Evolutionary conservation across 2,888 invertebrate genomes (phyloP).

Genomic region (Troides aeacus): DNA sequence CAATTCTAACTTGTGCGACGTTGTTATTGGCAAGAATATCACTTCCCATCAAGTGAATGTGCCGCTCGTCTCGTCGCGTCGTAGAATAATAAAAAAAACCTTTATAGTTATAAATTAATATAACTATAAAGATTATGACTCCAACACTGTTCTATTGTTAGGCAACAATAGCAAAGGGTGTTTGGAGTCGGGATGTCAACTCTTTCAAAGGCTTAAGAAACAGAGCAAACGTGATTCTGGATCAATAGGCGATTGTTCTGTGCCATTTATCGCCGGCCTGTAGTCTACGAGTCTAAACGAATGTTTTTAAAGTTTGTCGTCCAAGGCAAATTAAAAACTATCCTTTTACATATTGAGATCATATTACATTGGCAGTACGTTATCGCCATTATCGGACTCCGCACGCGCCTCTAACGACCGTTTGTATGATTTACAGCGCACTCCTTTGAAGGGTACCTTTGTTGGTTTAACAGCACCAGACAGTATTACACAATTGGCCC

Average conservation of each 20-base stretch:
- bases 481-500: constrained; percentile 64
- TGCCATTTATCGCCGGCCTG: constrained; percentile 51
- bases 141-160: constrained; percentile 1
- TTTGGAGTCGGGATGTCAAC: constrained; percentile 33
- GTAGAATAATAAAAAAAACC: too few species aligned
- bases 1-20: neutral
- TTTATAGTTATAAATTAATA: neutral
- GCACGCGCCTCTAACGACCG: constrained; percentile 72
- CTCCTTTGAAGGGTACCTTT: constrained; percentile 63
- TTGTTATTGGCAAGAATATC: too few species aligned
- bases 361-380: constrained; percentile 43
- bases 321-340: constrained; percentile 17
- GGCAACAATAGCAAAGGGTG: constrained; percentile 10
- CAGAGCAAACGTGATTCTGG: constrained; percentile 51
- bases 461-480: constrained; percentile 61
- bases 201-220: constrained; percentile 45
- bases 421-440: constrained; percentile 71
- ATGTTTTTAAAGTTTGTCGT: constrained; percentile 4
- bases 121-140: neutral
- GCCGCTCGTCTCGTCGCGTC: too few species aligned
- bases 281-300: constrained; percentile 37
- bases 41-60: too few species aligned
- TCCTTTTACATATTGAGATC: constrained; percentile 11
- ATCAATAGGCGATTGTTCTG: constrained; percentile 57
- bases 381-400: constrained; percentile 54